A percentile compares a stretch with the other conserved stretches of the same genome.
Conservation (phyloP, 2,113 vertebrate genomes). For the Vidua chalybeata region DNA sequence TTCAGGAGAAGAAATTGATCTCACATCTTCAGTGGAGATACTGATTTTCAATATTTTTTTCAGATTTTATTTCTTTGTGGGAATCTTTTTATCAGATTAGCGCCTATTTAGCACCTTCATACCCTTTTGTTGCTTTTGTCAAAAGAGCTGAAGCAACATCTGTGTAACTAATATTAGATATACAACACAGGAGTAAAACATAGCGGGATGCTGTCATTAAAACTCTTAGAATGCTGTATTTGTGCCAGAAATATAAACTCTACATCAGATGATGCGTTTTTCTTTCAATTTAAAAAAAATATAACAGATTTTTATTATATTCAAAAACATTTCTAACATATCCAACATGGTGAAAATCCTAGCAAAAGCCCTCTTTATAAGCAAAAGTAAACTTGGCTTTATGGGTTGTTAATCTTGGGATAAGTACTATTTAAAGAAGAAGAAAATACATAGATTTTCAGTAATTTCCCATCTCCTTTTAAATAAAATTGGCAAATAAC, state of each 20-base stretch:
- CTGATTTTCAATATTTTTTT: not conserved
- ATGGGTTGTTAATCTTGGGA: not conserved
- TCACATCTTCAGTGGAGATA: not conserved
- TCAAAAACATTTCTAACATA: not conserved
- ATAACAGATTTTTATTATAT: not conserved
- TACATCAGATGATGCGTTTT: not conserved
- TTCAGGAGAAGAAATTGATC: not conserved
- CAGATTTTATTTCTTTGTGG: not conserved
- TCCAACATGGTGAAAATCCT: not conserved
- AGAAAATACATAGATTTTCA: not conserved
- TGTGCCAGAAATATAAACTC: not conserved
- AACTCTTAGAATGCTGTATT: not conserved
- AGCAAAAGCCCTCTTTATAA: not conserved
- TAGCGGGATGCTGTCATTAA: not conserved
- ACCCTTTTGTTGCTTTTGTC: not conserved
- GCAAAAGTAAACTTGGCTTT: not conserved
- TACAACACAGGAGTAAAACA: not conserved
- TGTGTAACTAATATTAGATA: not conserved
- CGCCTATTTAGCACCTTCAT: not conserved
- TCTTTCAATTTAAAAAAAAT: not conserved
- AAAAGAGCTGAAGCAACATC: not conserved
- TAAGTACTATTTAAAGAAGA: not conserved
- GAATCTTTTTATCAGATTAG: not conserved
- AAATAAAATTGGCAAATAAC: not conserved
- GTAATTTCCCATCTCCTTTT: not conserved